These are phyloP conservation scores for Trisateles emortualis DNA, from an alignment of 2,888 invertebrate genomes.

Conservation along the genomic window DNA sequence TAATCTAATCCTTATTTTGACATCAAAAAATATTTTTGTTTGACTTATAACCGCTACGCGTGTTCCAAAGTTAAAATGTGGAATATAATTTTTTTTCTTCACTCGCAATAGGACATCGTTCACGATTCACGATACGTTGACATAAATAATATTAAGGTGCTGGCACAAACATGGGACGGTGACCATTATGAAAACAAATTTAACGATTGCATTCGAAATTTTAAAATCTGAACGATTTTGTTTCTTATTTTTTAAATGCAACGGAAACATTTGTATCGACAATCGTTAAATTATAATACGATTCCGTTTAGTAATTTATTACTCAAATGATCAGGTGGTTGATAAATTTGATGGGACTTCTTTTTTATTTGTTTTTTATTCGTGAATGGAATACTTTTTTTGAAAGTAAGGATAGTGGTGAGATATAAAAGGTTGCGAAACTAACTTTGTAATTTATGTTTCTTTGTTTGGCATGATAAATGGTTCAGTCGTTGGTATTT, in stretches of 20 bases:
- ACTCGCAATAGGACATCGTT: slow-evolving; percentile 46
- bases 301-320: slow-evolving; percentile 28
- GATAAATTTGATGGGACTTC: slow-evolving; percentile 32
- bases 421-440: slow-evolving; percentile 29
- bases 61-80: slow-evolving; percentile 52
- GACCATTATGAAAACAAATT: slow-evolving; percentile 44
- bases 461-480: slow-evolving; percentile 57
- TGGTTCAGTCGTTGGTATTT: slow-evolving; percentile 23
- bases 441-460: slow-evolving; percentile 69
- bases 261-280: slow-evolving; percentile 32
- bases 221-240: slow-evolving; percentile 32
- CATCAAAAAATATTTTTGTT: slow-evolving; percentile 10
- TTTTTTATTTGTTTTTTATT: slow-evolving; percentile 21
- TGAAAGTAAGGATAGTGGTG: slow-evolving; percentile 21
- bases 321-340: slow-evolving; percentile 39
- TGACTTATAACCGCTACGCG: slow-evolving; percentile 6
- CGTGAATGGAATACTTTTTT: slow-evolving; percentile 28
- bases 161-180: slow-evolving; percentile 61
- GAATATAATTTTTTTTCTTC: slow-evolving; percentile 8
- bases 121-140: slow-evolving; percentile 71
- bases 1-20: slow-evolving; percentile 19
- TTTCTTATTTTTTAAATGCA: slow-evolving; percentile 21
- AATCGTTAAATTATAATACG: slow-evolving; percentile 25
- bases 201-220: slow-evolving; percentile 29
- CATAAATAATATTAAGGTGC: slow-evolving; percentile 79